These are phyloP conservation scores for Macrotis lagotis DNA, from an alignment of 2,113 vertebrate species.

Conservation along the genomic window DNA sequence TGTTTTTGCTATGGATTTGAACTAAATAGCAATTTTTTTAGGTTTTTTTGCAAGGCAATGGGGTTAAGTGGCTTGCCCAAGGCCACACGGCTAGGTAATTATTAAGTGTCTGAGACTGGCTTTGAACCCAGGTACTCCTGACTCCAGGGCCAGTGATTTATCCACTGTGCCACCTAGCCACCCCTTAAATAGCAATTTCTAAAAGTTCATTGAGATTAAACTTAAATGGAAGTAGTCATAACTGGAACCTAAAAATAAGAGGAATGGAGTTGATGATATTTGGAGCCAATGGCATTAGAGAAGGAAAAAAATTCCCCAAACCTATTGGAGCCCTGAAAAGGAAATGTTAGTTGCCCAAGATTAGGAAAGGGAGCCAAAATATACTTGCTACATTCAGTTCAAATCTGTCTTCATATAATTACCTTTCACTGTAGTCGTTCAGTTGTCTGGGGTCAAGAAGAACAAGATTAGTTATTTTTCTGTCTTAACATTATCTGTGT, in stretches of 20 bases:
- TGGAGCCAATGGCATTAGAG: background rate
- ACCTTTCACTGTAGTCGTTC: background rate
- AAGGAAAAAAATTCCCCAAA: background rate
- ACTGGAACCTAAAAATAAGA: background rate
- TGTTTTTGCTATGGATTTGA: background rate
- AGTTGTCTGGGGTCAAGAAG: background rate
- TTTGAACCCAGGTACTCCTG: too few species aligned
- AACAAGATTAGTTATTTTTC: background rate
- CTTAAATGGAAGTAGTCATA: background rate
- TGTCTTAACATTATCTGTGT: background rate
- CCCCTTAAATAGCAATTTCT: too few species aligned
- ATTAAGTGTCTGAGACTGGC: too few species aligned
- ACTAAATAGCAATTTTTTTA: background rate
- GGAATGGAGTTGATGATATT: background rate
- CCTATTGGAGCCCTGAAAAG: background rate
- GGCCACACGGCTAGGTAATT: too few species aligned
- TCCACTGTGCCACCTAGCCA: too few species aligned
- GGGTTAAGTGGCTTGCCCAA: too few species aligned
- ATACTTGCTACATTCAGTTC: background rate
- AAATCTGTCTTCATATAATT: background rate
- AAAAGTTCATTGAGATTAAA: too few species aligned
- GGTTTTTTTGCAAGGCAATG: too few species aligned
- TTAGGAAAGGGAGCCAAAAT: background rate
- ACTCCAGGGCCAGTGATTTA: too few species aligned
- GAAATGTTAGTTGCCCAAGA: background rate